phyloP scores from a whole-genome alignment of 2,888 invertebrate species.

The Trichopoda pennipes region DNA sequence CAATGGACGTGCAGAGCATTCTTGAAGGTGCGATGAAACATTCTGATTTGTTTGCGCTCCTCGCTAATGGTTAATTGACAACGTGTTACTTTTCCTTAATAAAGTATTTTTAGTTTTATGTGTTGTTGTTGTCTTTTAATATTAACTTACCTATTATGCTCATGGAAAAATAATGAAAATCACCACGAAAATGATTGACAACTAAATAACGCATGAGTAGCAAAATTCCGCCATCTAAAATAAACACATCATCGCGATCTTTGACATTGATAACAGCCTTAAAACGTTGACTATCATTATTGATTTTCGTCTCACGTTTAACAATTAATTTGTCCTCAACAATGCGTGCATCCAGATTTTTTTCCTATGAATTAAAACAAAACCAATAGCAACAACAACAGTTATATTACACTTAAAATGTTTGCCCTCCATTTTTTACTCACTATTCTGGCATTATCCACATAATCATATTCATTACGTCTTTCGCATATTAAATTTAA shows the following conservation, averaged over 20 bases:
- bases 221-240: constrained; percentile 77
- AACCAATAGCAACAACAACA: not conserved
- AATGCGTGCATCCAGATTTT: constrained; percentile 73
- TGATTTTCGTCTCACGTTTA: constrained; percentile 74
- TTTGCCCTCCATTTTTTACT: constrained; percentile 18
- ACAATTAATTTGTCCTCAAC: constrained; percentile 73
- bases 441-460: constrained; percentile 74
- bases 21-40: constrained; percentile 75
- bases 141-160: constrained; percentile 73
- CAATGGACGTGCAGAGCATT: constrained; percentile 72
- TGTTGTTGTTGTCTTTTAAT: not conserved
- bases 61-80: constrained; percentile 72
- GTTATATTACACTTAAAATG: not conserved
- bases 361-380: constrained; percentile 68
- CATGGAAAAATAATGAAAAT: constrained; percentile 75
- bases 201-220: constrained; percentile 76
- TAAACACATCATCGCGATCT: constrained; percentile 74
- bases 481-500: constrained; percentile 76
- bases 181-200: constrained; percentile 74
- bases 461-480: constrained; percentile 75
- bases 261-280: constrained; percentile 76
- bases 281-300: constrained; percentile 74
- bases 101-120: not conserved
- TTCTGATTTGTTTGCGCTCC: constrained; percentile 73
- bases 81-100: constrained; percentile 71